Conservation (phyloP, 1,140 invertebrate species). For the Drosophila lini region DNA sequence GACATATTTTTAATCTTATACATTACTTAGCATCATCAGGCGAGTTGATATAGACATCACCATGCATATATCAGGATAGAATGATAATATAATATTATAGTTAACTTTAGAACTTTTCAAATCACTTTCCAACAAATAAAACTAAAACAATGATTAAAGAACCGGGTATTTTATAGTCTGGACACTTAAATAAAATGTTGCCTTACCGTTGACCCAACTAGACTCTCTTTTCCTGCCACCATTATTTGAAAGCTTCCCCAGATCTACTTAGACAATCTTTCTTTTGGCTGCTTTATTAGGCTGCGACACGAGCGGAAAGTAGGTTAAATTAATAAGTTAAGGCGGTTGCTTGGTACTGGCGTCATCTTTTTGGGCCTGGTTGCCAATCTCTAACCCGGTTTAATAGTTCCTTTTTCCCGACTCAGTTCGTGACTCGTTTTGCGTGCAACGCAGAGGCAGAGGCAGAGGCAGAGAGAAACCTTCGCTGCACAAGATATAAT, state of each 20-base stretch:
- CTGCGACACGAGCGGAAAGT: conserved; percentile 56
- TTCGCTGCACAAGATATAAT: conserved; percentile 58
- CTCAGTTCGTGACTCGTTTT: conserved; percentile 71
- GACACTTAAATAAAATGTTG: background rate
- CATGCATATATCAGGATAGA: background rate
- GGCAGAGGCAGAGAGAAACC: conserved; percentile 26
- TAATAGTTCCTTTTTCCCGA: conserved; percentile 44
- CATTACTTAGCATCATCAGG: background rate
- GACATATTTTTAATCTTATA: background rate
- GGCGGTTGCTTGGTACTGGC: conserved; percentile 43
- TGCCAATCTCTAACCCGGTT: conserved; percentile 38
- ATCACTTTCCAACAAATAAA: background rate
- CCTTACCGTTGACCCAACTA: conserved; percentile 8
- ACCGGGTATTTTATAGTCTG: background rate
- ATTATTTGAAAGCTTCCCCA: conserved; percentile 19
- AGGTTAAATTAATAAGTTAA: conserved; percentile 70
- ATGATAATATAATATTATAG: background rate
- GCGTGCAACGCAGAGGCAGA: conserved; percentile 49
- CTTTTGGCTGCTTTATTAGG: conserved; percentile 40
- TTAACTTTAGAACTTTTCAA: background rate
- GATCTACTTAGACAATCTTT: conserved; percentile 48
- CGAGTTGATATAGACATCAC: background rate
- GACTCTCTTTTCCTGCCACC: conserved; percentile 15
- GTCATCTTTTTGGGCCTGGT: conserved; percentile 55
- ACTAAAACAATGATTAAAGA: background rate